A percentile compares a stretch with the other conserved stretches of the same genome.
These are phyloP conservation scores for Aix galericulata DNA, from an alignment of 2,113 vertebrate genomes.

Conservation along the genomic window DNA sequence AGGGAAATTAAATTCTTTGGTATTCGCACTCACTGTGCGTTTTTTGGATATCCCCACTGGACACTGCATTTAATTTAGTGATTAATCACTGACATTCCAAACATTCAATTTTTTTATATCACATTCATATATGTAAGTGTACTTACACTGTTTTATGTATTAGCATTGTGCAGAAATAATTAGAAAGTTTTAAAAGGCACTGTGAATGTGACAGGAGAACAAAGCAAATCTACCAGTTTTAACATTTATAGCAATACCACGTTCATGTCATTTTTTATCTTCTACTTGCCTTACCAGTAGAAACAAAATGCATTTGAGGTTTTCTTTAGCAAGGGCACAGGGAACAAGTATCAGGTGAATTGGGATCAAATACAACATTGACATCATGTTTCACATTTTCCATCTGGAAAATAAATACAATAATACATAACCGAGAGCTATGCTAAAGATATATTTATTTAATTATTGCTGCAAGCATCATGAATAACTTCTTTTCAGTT, in stretches of 20 bases:
- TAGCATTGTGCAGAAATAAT: not conserved
- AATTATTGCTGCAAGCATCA: not conserved
- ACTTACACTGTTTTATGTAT: not conserved
- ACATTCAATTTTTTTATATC: not conserved
- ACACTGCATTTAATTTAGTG: not conserved
- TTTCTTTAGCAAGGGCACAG: not conserved
- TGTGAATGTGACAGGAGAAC: not conserved
- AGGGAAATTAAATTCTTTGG: not conserved
- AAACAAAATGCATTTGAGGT: not conserved
- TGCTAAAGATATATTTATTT: not conserved
- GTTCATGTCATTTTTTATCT: not conserved
- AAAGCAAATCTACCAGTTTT: not conserved
- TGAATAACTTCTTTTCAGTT: not conserved
- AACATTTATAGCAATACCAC: not conserved
- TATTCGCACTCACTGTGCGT: not conserved
- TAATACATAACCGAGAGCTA: not conserved
- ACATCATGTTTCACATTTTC: not conserved
- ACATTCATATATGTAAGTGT: fast-evolving
- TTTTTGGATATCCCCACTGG: not conserved
- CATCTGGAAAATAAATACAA: not conserved
- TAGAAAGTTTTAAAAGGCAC: not conserved
- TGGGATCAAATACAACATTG: not conserved
- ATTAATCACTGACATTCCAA: not conserved
- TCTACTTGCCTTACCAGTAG: not conserved
- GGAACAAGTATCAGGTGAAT: not conserved